phyloP scores from a whole-genome alignment of 2,113 vertebrate species.

The Mobula hypostoma region DNA sequence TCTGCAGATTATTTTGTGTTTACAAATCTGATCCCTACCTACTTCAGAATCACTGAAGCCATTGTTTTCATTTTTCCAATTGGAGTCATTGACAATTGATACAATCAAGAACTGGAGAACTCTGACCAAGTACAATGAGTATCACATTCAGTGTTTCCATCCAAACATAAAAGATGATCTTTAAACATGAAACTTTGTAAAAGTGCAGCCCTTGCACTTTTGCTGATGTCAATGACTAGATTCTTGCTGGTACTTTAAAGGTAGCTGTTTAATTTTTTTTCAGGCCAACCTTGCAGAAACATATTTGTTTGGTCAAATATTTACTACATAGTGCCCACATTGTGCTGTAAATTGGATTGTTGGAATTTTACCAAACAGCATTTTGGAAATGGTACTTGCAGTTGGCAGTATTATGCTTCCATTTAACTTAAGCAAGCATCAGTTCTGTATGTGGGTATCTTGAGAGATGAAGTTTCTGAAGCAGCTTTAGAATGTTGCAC shows the following conservation, averaged over 20 bases:
- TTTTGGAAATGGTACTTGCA: background rate
- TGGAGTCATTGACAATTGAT: background rate
- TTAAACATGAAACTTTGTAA: background rate
- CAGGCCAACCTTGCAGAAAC: background rate
- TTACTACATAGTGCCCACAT: background rate
- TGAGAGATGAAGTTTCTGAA: too few relatives aligned
- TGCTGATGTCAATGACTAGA: background rate
- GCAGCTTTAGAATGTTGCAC: too few relatives aligned
- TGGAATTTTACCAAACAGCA: background rate
- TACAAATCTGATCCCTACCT: too few relatives aligned
- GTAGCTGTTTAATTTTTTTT: background rate
- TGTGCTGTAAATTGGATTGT: background rate
- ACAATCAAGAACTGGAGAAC: background rate
- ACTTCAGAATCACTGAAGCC: too few relatives aligned
- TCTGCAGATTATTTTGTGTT: too few relatives aligned
- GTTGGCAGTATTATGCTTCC: background rate
- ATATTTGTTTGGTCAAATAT: background rate
- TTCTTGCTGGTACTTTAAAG: background rate
- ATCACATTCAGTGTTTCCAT: background rate
- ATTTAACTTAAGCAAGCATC: background rate
- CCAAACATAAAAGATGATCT: background rate
- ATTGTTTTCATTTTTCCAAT: background rate
- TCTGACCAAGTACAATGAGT: background rate
- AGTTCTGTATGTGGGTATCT: background rate
- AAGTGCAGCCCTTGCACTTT: background rate